phyloP scores from a whole-genome alignment of 2,888 invertebrate species.

The Cerceris rybyensis region DNA sequence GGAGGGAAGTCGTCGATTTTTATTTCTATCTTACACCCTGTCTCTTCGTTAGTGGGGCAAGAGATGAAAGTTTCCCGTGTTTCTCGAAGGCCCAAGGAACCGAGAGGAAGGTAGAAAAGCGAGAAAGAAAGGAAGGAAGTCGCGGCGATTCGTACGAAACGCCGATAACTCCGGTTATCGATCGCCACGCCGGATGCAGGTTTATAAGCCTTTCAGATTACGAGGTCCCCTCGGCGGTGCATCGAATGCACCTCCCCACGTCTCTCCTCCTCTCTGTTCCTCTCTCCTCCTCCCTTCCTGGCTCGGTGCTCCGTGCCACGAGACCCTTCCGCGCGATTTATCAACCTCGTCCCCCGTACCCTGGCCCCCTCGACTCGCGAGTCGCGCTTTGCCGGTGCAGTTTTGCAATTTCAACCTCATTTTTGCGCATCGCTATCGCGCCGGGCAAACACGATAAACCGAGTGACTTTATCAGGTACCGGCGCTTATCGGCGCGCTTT shows the following conservation, averaged over 20 bases:
- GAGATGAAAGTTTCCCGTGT: not conserved
- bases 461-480: conserved; percentile 66
- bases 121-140: conserved; percentile 44
- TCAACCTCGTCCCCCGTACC: conserved; percentile 53
- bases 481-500: conserved; percentile 75
- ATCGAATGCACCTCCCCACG: conserved; percentile 56
- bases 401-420: conserved; percentile 81
- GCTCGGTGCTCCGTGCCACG: conserved; percentile 3
- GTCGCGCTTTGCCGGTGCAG: conserved; percentile 53
- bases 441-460: conserved; percentile 78
- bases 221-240: conserved; percentile 66
- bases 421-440: conserved; percentile 79
- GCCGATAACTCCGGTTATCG: conserved; percentile 75
- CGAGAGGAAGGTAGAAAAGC: conserved; percentile 43
- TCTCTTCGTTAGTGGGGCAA: not conserved
- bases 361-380: not conserved
- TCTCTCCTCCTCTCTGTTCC: not conserved
- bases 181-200: conserved; percentile 75
- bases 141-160: conserved; percentile 66
- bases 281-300: conserved; percentile 17
- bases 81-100: not conserved
- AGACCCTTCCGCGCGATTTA: conserved; percentile 63
- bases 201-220: conserved; percentile 76
- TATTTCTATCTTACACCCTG: not conserved
- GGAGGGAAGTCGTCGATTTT: no score